A percentile compares a stretch with the other conserved stretches of the same genome.
Evolutionary conservation across 2,797 vertebrate species (phyloP).

Genomic region (Craterocephalus amniculus): DNA sequence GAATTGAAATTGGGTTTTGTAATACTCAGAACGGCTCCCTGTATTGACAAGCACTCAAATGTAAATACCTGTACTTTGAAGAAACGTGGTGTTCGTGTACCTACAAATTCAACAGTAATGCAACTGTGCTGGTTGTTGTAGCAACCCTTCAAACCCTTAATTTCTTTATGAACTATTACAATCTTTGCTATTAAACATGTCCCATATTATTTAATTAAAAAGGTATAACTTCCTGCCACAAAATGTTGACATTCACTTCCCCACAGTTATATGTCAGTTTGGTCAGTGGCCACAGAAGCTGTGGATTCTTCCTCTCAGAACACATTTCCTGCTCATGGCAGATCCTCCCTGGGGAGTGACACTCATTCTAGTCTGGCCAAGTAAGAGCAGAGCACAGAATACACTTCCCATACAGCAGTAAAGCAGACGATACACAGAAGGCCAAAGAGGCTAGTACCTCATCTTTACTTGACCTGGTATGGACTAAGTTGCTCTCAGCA

Average conservation of each 20-base stretch:
- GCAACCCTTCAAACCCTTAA: no score
- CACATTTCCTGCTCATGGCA: constrained; percentile 78
- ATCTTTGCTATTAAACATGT: no score
- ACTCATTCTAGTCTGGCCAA: constrained; percentile 84
- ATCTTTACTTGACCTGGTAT: constrained; percentile 85
- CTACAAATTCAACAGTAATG: no score
- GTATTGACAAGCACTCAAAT: no score
- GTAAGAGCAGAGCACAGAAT: constrained; percentile 79
- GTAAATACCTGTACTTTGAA: no score
- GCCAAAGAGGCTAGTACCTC: constrained; percentile 72
- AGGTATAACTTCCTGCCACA: neutral
- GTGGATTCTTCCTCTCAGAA: constrained; percentile 45
- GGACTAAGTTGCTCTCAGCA: constrained; percentile 75
- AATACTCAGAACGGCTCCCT: no score
- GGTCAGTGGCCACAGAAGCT: constrained; percentile 40
- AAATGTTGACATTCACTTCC: constrained; percentile 20
- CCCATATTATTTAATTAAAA: no score
- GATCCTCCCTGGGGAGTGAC: constrained; percentile 84
- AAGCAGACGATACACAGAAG: constrained; percentile 53
- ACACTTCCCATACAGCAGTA: constrained; percentile 70
- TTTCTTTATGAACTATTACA: no score
- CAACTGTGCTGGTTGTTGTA: no score
- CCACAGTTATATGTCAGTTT: constrained; percentile 21
- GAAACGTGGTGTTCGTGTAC: no score
- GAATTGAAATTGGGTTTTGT: no score